Percentiles rank a stretch among this genome's conserved stretches.
These are phyloP conservation scores for Cloeon dipterum DNA, from an alignment of 2,888 invertebrate species.

Conservation along the genomic window DNA sequence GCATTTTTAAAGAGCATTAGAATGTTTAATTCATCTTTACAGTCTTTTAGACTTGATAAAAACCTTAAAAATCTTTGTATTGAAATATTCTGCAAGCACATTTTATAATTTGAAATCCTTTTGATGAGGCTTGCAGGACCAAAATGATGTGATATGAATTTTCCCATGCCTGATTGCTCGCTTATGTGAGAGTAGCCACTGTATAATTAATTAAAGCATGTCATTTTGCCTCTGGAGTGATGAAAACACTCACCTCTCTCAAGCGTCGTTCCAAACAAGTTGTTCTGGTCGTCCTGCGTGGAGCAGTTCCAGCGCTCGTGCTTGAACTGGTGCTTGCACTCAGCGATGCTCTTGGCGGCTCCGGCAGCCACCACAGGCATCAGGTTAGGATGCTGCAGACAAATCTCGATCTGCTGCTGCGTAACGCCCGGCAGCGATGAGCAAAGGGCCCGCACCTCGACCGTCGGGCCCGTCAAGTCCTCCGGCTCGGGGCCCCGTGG, in stretches of 20 bases:
- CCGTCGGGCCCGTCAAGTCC: slow-evolving; percentile 6
- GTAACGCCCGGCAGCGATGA: slow-evolving; percentile 15
- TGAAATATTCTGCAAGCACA: no score
- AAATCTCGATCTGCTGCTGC: slow-evolving; percentile 20
- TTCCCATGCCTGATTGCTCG: no score
- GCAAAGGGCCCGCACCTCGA: slow-evolving; percentile 13
- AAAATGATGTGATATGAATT: no score
- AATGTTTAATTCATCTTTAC: no score
- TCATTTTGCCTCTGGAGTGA: no score
- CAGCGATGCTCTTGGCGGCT: slow-evolving; percentile 24
- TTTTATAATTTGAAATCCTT: no score
- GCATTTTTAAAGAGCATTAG: no score
- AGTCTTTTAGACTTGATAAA: no score
- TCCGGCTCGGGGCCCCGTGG: slow-evolving; percentile 4
- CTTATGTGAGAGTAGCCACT: no score
- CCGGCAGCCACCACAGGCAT: slow-evolving; percentile 26
- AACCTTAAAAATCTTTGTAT: no score
- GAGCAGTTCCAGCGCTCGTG: slow-evolving; percentile 32
- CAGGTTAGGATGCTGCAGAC: slow-evolving; percentile 23
- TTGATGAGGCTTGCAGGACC: no score
- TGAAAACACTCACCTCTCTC: slow-evolving; percentile 22
- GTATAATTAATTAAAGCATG: no score
- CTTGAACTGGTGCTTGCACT: slow-evolving; percentile 29
- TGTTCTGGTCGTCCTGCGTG: slow-evolving; percentile 15
- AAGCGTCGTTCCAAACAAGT: slow-evolving; percentile 25